Base-by-base conservation (phyloP, 2,113 vertebrate species). In the Dascyllus trimaculatus region DNA sequence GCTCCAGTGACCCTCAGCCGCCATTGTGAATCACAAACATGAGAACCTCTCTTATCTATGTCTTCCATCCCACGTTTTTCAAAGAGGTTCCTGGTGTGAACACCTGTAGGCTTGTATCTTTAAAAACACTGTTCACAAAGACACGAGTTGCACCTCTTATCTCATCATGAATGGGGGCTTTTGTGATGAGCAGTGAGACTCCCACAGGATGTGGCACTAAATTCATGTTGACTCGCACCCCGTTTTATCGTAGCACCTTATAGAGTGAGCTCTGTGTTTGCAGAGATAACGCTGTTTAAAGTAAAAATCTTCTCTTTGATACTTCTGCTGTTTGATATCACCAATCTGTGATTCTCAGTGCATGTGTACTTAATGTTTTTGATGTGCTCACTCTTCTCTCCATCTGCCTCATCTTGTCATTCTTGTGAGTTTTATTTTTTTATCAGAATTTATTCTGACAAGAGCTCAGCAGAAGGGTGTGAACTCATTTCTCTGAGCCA, bases 231-330 rank as follows among this genome's bases (percentile, higher is more conserved):
- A 35, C 32, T 35, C 7, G 17, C 54, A 46, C 1, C 1, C 24
- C 25, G 68, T 56, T 26, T 57, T 51, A 64, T 57, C 58, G 11
- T 8, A 38, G 48, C 76, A 32, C 13, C 22, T 48, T 18, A 13
- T 9, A 19, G 60, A 17, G 9, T 21, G 45, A 25, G 32, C 43
- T 10, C 46, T 18, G 45, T 53, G 32, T 77, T 43, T 52, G 19
- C 9, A 49, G 51, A 4, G 10, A 71, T 40, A 58, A 18, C 40
- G 2, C 40, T 14, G 58, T 51, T 64, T 71, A 57, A 70, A 62
- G 59, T 40, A 19, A 25, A 68, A 64, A 17, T 11, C 49, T 4
- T 38, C 3, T 4, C 60, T 78, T 71, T 71, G 60, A 71, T 79
- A 22, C 29, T 4, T 0, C 18, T 1, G 0, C 22, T 18, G 21